Conservation (phyloP, 2,113 vertebrate species). For the Pteruthius melanotis region DNA sequence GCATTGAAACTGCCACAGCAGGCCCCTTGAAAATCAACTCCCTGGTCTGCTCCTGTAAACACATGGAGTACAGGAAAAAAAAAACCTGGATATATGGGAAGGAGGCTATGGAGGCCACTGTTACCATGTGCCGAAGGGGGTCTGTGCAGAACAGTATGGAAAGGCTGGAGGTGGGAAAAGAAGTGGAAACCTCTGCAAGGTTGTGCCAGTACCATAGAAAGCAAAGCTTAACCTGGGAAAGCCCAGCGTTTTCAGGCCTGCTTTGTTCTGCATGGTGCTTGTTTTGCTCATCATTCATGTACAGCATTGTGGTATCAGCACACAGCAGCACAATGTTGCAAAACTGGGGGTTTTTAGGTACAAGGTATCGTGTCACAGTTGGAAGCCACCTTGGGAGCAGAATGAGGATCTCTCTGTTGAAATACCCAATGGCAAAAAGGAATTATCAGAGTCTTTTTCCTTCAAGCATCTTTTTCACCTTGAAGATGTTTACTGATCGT, state of each 20-base stretch:
- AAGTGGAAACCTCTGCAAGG: not conserved
- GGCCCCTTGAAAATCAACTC: not conserved
- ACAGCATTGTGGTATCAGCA: not conserved
- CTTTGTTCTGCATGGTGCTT: not conserved
- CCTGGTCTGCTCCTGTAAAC: not conserved
- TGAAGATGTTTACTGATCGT: not conserved
- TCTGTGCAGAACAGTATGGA: not conserved
- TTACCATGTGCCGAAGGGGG: not conserved
- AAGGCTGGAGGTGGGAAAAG: not conserved
- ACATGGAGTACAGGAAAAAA: not conserved
- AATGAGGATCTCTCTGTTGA: not conserved
- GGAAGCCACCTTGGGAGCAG: not conserved
- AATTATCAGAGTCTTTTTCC: not conserved
- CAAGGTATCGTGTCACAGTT: not conserved
- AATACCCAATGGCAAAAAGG: not conserved
- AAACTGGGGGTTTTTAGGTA: not conserved
- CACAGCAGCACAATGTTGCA: not conserved
- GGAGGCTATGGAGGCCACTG: not conserved
- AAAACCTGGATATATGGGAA: not conserved
- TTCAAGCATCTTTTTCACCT: not conserved
- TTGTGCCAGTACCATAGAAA: not conserved
- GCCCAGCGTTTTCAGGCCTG: not conserved
- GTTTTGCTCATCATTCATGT: not conserved
- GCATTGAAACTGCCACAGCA: not conserved
- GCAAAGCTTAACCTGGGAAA: not conserved